These are phyloP conservation scores for Diarsia brunnea DNA, from an alignment of 2,888 invertebrate species.

Conservation along the genomic window DNA sequence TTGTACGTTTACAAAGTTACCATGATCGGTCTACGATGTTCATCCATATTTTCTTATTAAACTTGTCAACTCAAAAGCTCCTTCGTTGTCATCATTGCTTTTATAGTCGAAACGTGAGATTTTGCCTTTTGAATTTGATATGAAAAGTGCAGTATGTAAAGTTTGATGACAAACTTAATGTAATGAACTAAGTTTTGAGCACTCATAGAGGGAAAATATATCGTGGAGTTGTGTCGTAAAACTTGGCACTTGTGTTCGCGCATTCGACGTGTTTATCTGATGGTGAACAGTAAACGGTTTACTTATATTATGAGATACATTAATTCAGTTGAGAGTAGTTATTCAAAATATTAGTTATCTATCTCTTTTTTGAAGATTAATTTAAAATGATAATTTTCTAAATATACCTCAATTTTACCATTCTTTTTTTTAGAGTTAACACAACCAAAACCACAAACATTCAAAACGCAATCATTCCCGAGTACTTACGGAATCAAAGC, in stretches of 20 bases:
- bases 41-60: background rate
- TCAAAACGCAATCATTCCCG: background rate
- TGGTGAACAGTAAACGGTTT: background rate
- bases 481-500: background rate
- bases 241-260: background rate
- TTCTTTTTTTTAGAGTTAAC: background rate
- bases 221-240: constrained; percentile 12
- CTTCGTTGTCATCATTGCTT: background rate
- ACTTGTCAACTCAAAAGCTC: background rate
- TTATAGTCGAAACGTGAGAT: background rate
- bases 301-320: background rate
- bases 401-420: background rate
- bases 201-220: background rate
- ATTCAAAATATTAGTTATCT: background rate
- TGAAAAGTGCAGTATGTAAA: constrained; percentile 17
- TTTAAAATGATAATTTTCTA: background rate
- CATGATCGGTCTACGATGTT: background rate
- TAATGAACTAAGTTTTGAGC: constrained; percentile 49
- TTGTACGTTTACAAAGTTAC: constrained; percentile 7
- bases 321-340: background rate
- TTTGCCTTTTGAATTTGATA: constrained; percentile 29
- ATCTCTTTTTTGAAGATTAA: background rate
- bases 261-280: background rate
- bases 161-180: constrained; percentile 37
- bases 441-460: background rate